These are phyloP conservation scores for Alligator sinensis DNA, from an alignment of 2,113 vertebrate species.

Conservation along the genomic window DNA sequence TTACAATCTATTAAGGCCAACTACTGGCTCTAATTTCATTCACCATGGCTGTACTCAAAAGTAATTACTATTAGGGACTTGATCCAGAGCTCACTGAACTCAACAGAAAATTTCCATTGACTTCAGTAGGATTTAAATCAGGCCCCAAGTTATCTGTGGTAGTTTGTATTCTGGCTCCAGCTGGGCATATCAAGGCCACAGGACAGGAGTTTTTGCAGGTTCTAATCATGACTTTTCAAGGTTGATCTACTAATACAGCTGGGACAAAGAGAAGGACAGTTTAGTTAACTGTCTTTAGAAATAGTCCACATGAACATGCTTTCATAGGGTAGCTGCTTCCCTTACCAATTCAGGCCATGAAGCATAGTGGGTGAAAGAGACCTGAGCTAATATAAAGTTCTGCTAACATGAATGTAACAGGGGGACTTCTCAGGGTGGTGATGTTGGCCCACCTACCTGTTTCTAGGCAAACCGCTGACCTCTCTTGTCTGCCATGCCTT, in stretches of 20 bases:
- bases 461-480: too few relatives aligned
- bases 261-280: not conserved
- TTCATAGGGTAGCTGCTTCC: not conserved
- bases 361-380: not conserved
- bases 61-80: slow-evolving; percentile 44
- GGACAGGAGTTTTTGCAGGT: not conserved
- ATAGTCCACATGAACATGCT: not conserved
- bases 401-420: not conserved
- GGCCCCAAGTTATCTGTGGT: not conserved
- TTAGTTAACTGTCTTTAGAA: not conserved
- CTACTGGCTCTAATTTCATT: slow-evolving; percentile 28
- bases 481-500: too few relatives aligned
- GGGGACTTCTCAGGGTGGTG: too few relatives aligned
- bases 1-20: slow-evolving; percentile 47
- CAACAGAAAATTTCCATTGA: slow-evolving; percentile 12
- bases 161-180: not conserved
- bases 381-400: not conserved
- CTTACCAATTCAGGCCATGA: not conserved
- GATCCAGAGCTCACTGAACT: slow-evolving; percentile 56
- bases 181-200: not conserved
- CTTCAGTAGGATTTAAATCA: not conserved
- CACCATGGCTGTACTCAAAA: slow-evolving; percentile 32
- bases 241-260: not conserved
- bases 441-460: too few relatives aligned
- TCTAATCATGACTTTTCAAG: not conserved